phyloP scores from a whole-genome alignment of 1,140 invertebrate genomes.

The Caerostris darwini region DNA sequence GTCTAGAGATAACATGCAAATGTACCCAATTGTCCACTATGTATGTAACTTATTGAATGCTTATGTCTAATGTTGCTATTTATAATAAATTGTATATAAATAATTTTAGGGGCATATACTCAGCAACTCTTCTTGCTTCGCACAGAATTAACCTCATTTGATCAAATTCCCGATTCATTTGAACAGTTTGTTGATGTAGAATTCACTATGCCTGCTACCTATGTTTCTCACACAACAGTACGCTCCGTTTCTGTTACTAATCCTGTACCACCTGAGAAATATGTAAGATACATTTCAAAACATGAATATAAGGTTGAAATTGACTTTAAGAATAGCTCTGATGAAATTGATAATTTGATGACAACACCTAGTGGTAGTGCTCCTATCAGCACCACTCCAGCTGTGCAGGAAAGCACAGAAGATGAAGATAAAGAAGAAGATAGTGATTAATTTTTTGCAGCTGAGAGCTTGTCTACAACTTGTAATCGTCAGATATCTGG shows the following conservation, averaged over 20 bases:
- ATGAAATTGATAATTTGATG: constrained; percentile 73
- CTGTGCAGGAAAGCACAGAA: constrained; percentile 75
- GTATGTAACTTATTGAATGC: not conserved
- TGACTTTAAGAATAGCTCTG: constrained; percentile 77
- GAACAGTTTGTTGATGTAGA: constrained; percentile 94
- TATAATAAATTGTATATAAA: not conserved
- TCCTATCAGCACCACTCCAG: constrained; percentile 53
- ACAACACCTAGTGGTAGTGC: constrained; percentile 56
- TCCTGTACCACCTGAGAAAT: constrained; percentile 98
- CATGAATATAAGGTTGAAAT: constrained; percentile 91
- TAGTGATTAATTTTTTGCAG: constrained; percentile 70
- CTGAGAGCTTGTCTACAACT: constrained; percentile 53
- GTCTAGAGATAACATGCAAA: too few species aligned
- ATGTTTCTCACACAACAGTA: constrained; percentile 97
- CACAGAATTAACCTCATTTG: constrained; percentile 96
- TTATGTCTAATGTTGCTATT: not conserved
- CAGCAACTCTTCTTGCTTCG: constrained; percentile 96
- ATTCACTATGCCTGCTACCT: constrained; percentile 99
- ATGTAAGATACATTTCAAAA: constrained; percentile 97
- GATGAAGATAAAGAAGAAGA: constrained; percentile 78
- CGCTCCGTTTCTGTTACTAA: constrained; percentile 92
- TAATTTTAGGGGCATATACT: constrained; percentile 93
- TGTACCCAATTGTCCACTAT: not conserved
- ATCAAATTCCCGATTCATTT: constrained; percentile 96
- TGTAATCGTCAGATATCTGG: constrained; percentile 56